Evolutionary conservation across 2,113 vertebrate species (phyloP).

Genomic region (Boleophthalmus pectinirostris): DNA sequence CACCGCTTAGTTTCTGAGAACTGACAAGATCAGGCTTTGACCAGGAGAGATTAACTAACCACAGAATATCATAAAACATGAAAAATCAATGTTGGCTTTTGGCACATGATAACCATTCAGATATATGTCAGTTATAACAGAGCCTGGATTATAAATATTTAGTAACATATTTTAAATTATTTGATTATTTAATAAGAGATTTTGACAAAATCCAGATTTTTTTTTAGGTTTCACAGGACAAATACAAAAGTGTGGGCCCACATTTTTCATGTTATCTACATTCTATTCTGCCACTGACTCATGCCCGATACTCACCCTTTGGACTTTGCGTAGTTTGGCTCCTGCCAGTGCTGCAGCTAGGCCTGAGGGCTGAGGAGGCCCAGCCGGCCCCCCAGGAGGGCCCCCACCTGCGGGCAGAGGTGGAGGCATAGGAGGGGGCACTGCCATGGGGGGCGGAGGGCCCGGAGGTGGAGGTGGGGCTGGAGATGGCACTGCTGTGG

Average conservation of each 20-base stretch:
- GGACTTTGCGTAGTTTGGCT: constrained; percentile 95
- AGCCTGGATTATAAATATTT: too few relatives aligned
- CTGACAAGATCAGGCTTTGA: too few relatives aligned
- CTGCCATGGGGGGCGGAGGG: constrained; percentile 83
- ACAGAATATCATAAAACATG: too few relatives aligned
- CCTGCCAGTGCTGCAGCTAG: constrained; percentile 94
- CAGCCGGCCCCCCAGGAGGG: constrained; percentile 77
- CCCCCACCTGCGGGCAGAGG: constrained; percentile 83
- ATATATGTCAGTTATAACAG: too few relatives aligned
- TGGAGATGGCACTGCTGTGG: constrained; percentile 70
- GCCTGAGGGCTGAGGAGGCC: constrained; percentile 84
- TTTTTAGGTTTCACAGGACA: too few relatives aligned
- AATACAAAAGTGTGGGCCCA: background rate
- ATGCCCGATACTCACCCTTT: constrained; percentile 81
- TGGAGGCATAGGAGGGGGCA: constrained; percentile 87
- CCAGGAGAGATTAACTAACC: too few relatives aligned
- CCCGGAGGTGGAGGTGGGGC: constrained; percentile 91
- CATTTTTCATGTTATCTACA: background rate
- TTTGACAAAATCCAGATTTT: too few relatives aligned
- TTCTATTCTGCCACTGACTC: background rate
- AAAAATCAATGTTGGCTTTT: too few relatives aligned
- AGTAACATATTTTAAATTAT: too few relatives aligned
- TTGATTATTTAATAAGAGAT: too few relatives aligned
- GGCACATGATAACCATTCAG: too few relatives aligned
- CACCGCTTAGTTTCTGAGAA: too few relatives aligned